Evolutionary conservation across 2,888 invertebrate genomes (phyloP).

Genomic region (Lepidocyrtinus sp.): DNA sequence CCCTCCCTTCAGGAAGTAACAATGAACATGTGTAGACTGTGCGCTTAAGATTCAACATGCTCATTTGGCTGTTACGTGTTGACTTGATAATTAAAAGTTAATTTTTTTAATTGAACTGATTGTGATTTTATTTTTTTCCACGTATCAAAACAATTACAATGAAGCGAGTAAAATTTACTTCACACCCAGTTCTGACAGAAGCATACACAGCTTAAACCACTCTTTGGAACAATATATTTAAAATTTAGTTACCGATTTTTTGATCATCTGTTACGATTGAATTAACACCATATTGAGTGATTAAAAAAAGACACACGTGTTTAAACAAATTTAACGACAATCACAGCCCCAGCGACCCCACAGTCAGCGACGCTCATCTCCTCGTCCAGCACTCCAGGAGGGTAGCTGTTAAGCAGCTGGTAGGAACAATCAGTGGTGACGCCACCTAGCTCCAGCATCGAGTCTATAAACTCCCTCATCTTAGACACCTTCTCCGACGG

Average conservation of each 20-base stretch:
- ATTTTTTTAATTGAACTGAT: no score
- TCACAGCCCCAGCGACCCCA: slow-evolving; percentile 24
- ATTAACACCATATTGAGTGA: neutral
- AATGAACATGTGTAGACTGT: no score
- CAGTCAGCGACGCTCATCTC: neutral
- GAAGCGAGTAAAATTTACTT: neutral
- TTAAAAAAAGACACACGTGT: neutral
- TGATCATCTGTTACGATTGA: neutral
- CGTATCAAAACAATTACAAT: no score
- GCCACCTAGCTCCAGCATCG: slow-evolving; percentile 16
- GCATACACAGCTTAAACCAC: no score
- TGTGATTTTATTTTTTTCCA: no score
- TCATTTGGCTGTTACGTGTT: no score
- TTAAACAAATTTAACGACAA: slow-evolving; percentile 26
- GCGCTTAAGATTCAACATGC: no score
- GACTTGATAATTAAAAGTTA: no score
- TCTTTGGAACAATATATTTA: no score
- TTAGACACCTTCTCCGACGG: neutral
- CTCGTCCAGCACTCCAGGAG: slow-evolving; percentile 30
- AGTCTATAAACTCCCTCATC: slow-evolving; percentile 25
- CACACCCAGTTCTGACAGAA: no score
- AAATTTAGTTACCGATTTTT: no score
- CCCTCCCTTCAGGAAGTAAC: no score
- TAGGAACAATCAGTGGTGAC: neutral
- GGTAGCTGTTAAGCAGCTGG: slow-evolving; percentile 28